Base-by-base conservation (phyloP, 2,797 vertebrate genomes). In the Momotus momota region DNA sequence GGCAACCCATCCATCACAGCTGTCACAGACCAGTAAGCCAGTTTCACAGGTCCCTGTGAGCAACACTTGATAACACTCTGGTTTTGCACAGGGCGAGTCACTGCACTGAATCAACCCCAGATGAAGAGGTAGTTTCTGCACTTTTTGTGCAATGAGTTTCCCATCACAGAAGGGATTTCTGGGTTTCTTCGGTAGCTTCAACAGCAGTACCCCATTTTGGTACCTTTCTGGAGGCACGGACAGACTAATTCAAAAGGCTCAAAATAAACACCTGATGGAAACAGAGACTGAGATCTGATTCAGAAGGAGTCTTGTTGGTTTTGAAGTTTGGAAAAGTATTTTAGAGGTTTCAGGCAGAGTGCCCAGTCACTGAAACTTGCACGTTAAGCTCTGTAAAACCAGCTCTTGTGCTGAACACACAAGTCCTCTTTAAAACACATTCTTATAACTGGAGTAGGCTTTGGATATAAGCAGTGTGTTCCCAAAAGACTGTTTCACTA, bases 311-410 rank as follows among this genome's bases (percentile, higher is more conserved):
- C 57, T 43, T 80, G 46, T 21, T 74, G 89, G 71, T 54, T 94
- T 81, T 81, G 65, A 69, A 69, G 61, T 75, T 94, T 94, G 58
- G 58, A 85, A 80, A 82, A 83, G 58, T 35, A 61, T 86, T 88
- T 80, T 20, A 85, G 81, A 77, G 48, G 67, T 89, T 94, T 91
- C 0, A 29, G 89, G 72, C 84, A 78, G 31, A 81, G 10, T 18
- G 23, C 67, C 71, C 84, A 27, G 13, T 85, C 79, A 78, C 14
- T 21, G 65, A n/a, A 82, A 46, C 33, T 10, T 49, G 27, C 38
- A 35, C 66, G 38, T 55, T 57, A 54, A 92, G 69, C 4, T 7
- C 41, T 51, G 46, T 74, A 81, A 95, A 91, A 58, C 41, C 74
- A 84, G 40, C 41, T n/a, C 48, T 82, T 45, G 65, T 73, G 69